A percentile compares a stretch with the other conserved stretches of the same genome.
phyloP scores from a whole-genome alignment of 2,797 vertebrate species.

The Malurus leucopterus region DNA sequence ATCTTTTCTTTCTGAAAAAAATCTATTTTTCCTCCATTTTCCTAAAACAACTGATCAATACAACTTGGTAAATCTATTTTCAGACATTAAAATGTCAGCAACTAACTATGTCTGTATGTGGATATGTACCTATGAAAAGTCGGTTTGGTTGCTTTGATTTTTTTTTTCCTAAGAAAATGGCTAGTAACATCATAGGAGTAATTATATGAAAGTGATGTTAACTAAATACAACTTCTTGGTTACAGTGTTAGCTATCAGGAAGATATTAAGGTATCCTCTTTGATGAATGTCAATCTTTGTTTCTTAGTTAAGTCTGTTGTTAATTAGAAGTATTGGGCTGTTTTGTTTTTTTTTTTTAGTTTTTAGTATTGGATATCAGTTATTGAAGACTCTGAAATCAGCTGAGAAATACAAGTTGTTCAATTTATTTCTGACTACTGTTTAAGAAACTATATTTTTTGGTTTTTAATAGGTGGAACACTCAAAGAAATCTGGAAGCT shows the following conservation, averaged over 20 bases:
- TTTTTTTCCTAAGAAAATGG: neutral
- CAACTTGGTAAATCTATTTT: neutral
- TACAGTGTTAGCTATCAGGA: neutral
- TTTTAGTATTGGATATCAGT: neutral
- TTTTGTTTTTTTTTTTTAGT: neutral
- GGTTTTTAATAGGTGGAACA: constrained; percentile 74
- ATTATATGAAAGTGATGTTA: neutral
- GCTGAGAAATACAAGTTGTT: neutral
- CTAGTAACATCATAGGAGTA: neutral
- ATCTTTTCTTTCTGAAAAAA: neutral
- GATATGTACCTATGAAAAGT: neutral
- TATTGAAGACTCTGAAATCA: neutral
- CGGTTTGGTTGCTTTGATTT: neutral
- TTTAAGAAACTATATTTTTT: neutral
- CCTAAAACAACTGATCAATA: neutral
- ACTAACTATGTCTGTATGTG: neutral
- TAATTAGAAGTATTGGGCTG: neutral
- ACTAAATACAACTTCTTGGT: neutral
- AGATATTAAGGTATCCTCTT: neutral
- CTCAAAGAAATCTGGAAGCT: constrained; percentile 77
- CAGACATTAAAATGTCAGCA: neutral
- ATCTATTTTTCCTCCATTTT: neutral
- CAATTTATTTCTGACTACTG: neutral
- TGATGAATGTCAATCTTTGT: neutral
- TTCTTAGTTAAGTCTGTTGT: neutral